phyloP scores from a whole-genome alignment of 2,797 vertebrate species.

The Hippoglossus hippoglossus region DNA sequence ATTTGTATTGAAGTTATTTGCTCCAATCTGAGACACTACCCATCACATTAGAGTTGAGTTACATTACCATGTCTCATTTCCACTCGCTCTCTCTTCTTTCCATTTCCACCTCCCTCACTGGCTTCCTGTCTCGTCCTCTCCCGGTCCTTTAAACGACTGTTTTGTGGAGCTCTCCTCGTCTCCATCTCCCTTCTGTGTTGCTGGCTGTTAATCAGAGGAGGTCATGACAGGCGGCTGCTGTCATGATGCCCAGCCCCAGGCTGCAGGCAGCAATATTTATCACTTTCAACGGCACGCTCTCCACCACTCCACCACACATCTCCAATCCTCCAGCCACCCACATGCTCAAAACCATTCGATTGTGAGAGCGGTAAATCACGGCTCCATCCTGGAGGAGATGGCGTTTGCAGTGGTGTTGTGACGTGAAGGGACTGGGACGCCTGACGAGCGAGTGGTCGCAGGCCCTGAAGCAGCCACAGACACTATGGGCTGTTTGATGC shows the following conservation, averaged over 20 bases:
- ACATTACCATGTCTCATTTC: neutral
- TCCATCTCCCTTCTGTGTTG: conserved; percentile 17
- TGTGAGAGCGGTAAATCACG: conserved; percentile 12
- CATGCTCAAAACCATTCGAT: conserved; percentile 17
- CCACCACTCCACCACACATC: conserved; percentile 3
- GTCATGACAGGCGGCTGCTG: conserved; percentile 50
- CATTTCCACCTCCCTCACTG: conserved; percentile 4
- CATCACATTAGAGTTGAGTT: conserved; percentile 11
- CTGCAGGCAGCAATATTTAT: conserved; percentile 54
- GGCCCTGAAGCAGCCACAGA: neutral
- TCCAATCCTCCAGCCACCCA: conserved; percentile 23
- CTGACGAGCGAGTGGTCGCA: neutral
- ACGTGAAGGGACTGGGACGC: conserved; percentile 4
- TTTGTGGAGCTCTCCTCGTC: neutral
- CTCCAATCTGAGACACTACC: too few relatives aligned
- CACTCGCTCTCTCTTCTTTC: neutral
- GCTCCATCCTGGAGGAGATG: conserved; percentile 13
- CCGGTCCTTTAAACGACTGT: conserved; percentile 18
- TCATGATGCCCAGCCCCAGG: conserved; percentile 43
- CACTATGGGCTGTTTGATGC: neutral
- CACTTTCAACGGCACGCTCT: conserved; percentile 16
- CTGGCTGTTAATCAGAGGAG: conserved; percentile 58
- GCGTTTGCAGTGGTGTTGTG: neutral
- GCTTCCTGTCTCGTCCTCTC: conserved; percentile 1
- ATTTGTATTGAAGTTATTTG: too few relatives aligned